Evolutionary conservation across 1,140 invertebrate genomes (phyloP), one percentile per base, ranked within the genome.

Genomic region (Drosophila willistoni): DNA sequence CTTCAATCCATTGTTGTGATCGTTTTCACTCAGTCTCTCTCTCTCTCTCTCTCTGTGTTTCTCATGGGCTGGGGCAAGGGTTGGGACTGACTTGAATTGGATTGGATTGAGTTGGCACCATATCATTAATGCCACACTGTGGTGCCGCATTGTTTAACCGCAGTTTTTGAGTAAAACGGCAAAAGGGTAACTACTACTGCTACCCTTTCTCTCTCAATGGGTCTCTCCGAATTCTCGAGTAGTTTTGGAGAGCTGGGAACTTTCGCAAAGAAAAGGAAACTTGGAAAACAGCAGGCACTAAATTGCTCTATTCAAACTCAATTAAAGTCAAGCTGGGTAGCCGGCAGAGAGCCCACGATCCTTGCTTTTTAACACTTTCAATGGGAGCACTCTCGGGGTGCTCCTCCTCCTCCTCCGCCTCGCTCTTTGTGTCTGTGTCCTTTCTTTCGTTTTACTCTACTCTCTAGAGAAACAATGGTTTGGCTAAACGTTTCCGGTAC

Each of bases 251-350:
- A 13, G 72, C 61, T 72, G 75, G 80, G 72, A 85, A 79, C 79
- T 71, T 73, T 68, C 36, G 55, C 64, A 41, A 59, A 29, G 3
- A 25, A 29, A 55, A 39, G n/a, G 0, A 55, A 44, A 51, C 42
- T 51, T 56, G 41, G 68, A 66, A 63, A 77, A 64, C 87, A 90
- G 87, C 87, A 80, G 81, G 87, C 51, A 62, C 74, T 90, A 87
- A 90, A 90, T 90, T 90, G 87, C 72, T 90, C 78, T 72, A 90
- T 90, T 90, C 79, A 90, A 67, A 71, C 57, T 71, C 87, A 90
- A 90, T 90, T 90, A 90, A 81, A 84, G 80, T 81, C 87, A 64
- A 63, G 71, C 61, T 69, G 74, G 39, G 71, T 54, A 59, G 41
- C 51, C 22, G 44, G 44, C 60, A 34, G 77, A 39, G 36, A 22